Conservation (phyloP, 2,113 vertebrate species). For the Rana temporaria region DNA sequence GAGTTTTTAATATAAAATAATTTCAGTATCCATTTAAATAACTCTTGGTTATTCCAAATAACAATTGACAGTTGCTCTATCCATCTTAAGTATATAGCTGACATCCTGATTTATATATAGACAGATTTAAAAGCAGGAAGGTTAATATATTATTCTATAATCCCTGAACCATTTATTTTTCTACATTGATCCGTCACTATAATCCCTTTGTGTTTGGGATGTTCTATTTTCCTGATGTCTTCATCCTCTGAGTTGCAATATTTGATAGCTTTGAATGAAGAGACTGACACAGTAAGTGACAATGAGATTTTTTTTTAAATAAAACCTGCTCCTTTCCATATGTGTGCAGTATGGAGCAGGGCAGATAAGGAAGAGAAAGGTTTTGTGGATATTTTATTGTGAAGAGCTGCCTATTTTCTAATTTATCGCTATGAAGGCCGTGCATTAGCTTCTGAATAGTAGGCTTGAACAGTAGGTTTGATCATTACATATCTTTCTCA, state of each 20-base stretch:
- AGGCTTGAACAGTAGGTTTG: too few relatives aligned
- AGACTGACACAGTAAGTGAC: conserved; percentile 28
- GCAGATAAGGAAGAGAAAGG: conserved; percentile 40
- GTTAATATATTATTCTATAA: too few relatives aligned
- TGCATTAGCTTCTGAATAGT: not conserved
- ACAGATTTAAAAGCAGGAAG: too few relatives aligned
- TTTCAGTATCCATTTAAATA: too few relatives aligned
- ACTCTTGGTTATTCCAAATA: too few relatives aligned
- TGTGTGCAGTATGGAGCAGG: conserved; percentile 10
- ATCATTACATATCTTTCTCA: too few relatives aligned
- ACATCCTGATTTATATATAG: too few relatives aligned
- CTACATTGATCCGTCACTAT: not conserved
- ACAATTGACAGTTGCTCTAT: too few relatives aligned
- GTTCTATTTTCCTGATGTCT: conserved; percentile 15
- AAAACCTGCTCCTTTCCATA: conserved; percentile 3
- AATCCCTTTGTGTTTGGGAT: not conserved
- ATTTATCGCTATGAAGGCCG: not conserved
- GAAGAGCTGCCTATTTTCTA: not conserved
- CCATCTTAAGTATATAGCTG: too few relatives aligned
- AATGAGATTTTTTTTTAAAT: conserved; percentile 4
- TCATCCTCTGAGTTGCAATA: conserved; percentile 7
- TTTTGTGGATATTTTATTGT: conserved; percentile 12
- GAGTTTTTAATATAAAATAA: too few relatives aligned
- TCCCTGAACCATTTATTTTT: not conserved
- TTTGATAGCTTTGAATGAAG: conserved; percentile 17